Evolutionary conservation across 2,797 vertebrate genomes (phyloP).

Genomic region (Tapera naevia): DNA sequence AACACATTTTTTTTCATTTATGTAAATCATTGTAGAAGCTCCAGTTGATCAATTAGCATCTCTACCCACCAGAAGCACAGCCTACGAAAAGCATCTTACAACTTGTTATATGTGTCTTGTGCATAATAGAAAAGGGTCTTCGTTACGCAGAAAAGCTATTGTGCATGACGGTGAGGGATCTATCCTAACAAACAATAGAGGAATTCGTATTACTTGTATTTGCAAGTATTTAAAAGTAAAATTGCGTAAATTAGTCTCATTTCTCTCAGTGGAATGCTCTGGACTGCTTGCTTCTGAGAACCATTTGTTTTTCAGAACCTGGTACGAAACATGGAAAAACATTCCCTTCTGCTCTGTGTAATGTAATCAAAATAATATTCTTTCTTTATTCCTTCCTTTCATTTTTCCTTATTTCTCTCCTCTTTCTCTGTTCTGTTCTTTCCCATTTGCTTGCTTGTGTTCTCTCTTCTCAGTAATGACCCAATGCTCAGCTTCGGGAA

Average conservation of each 20-base stretch:
- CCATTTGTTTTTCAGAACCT: neutral
- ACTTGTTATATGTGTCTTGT: neutral
- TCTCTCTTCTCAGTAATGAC: neutral
- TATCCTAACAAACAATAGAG: neutral
- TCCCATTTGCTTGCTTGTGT: neutral
- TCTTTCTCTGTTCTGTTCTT: neutral
- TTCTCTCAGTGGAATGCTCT: neutral
- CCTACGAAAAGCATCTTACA: neutral
- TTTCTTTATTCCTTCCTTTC: neutral
- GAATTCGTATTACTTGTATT: neutral
- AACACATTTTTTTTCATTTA: neutral
- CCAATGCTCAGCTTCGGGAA: neutral
- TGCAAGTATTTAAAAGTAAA: neutral
- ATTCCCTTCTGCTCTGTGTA: neutral
- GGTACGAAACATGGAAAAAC: neutral
- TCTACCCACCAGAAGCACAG: neutral
- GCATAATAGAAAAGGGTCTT: neutral
- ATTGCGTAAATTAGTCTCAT: neutral
- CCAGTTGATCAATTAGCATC: neutral
- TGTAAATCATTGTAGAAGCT: neutral
- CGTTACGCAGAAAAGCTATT: neutral
- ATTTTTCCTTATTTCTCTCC: neutral
- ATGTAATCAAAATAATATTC: neutral
- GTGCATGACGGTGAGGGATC: neutral
- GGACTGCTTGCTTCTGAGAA: neutral